Conservation (phyloP, 1,140 invertebrate species). For the Heliconius hewitsoni region DNA sequence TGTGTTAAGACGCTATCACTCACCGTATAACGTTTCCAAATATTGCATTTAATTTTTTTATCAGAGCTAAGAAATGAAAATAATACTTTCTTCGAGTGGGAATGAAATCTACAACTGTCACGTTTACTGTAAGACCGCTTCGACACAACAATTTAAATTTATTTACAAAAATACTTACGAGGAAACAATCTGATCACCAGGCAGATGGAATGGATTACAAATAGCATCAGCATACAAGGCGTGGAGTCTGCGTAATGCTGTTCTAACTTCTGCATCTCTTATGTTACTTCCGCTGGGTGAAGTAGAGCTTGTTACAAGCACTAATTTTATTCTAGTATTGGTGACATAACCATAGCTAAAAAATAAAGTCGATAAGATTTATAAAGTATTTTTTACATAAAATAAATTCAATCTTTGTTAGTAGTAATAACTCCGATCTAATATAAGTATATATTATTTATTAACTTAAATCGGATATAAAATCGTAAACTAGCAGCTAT, state of each 20-base stretch:
- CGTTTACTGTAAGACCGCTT: no score
- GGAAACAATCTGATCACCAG: conserved; percentile 91
- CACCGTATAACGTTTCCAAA: neutral
- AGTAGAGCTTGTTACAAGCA: conserved; percentile 96
- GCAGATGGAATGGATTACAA: conserved; percentile 97
- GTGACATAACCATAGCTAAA: conserved; percentile 97
- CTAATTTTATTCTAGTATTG: conserved; percentile 98
- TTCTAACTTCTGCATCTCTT: conserved; percentile 96
- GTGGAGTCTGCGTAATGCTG: conserved; percentile 95
- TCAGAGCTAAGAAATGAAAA: no score
- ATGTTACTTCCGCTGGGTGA: conserved; percentile 93
- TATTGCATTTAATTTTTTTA: neutral
- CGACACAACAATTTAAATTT: neutral
- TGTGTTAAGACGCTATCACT: neutral
- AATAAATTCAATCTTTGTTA: neutral
- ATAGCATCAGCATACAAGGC: conserved; percentile 94
- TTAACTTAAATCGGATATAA: no score
- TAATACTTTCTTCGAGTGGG: no score
- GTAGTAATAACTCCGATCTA: no score
- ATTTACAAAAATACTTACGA: conserved; percentile 83
- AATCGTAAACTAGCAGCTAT: no score
- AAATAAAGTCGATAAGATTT: conserved; percentile 21
- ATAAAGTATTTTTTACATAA: neutral
- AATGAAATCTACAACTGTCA: no score
- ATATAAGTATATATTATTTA: no score